Conservation (phyloP, 2,113 vertebrate genomes). For the Antigone vipio region DNA sequence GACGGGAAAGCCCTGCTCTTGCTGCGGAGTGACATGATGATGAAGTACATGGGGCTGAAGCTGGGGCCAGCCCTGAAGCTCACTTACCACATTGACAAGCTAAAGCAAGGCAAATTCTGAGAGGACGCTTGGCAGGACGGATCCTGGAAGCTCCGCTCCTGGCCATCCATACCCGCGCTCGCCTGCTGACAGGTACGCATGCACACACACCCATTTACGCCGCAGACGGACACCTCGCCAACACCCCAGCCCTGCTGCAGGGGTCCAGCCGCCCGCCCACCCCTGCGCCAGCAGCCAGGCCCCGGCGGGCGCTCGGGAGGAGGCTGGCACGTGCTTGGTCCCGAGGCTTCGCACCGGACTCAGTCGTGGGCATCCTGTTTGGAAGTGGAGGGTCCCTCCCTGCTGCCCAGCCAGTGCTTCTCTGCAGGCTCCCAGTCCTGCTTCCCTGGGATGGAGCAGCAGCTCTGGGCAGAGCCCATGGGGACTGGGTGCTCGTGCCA, state of each 20-base stretch:
- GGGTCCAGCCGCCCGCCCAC: not conserved
- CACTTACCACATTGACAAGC: conserved; percentile 95
- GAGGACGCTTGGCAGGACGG: not conserved
- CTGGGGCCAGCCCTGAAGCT: conserved; percentile 96
- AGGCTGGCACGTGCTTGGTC: not conserved
- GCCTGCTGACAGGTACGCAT: conserved; percentile 5
- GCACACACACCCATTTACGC: not conserved
- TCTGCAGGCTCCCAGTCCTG: not conserved
- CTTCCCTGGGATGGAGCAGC: not conserved
- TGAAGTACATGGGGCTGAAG: conserved; percentile 99
- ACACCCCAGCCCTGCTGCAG: not conserved
- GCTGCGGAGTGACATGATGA: conserved; percentile 91
- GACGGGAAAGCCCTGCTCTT: conserved; percentile 90
- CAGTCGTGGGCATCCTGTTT: fast-evolving
- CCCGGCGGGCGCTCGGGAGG: not conserved
- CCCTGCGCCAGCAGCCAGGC: not conserved
- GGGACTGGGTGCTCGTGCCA: fast-evolving
- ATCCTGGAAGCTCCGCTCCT: not conserved
- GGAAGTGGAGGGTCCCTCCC: not conserved
- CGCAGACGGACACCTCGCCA: not conserved
- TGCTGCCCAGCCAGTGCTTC: not conserved
- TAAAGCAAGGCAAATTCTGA: conserved; percentile 90
- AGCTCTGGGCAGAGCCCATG: not conserved
- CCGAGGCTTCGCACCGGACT: not conserved
- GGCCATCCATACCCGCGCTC: not conserved